Evolutionary conservation across 1,140 invertebrate genomes (phyloP), one percentile per base, ranked within the genome.

Genomic region (Lasioglossum baleicum): DNA sequence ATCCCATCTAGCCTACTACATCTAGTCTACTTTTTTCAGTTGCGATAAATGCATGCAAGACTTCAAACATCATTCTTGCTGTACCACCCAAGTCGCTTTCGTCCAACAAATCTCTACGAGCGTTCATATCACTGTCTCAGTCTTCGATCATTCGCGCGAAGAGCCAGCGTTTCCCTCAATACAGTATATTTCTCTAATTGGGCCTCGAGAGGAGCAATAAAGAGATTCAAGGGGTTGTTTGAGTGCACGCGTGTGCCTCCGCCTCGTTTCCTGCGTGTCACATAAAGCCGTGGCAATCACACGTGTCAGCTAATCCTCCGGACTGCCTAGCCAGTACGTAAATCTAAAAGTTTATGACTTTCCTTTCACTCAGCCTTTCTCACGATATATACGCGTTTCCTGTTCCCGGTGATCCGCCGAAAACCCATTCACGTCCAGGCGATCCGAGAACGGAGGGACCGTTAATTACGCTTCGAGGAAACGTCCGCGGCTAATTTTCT

Each of bases 391-490:
- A 60, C 58, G 7, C 13, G 17, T 40, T 35, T 40, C 61, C 15
- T 13, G 48, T 31, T 17, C 26, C 11, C 11, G 26, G 17, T 31
- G 11, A 44, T n/a, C 56, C 56, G 20, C n/a, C 5, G 60, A 26
- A n/a, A 79, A 56, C 42, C 61, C n/a, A 65, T 35, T 73, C 69
- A 15, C 67, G 67, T 63, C n/a, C 40, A 35, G 35, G 2, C 56
- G 7, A n/a, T 58, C 7, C n/a, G n/a, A 0, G 56, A n/a, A 58
- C 20, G 20, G 7, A 20, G 20, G 61, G 58, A 40, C 51, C 20
- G 48, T 64, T 79, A 66, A 79, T 73, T 66, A 73, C 51, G 26
- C 58, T 61, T 51, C 26, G 15, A 58, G 53, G 53, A 56, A 35
- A 35, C 13, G 13, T 17, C 65, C 11, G n/a, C 11, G 68, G 68